phyloP scores from a whole-genome alignment of 2,113 vertebrate genomes.

The Sebastes schlegelii region DNA sequence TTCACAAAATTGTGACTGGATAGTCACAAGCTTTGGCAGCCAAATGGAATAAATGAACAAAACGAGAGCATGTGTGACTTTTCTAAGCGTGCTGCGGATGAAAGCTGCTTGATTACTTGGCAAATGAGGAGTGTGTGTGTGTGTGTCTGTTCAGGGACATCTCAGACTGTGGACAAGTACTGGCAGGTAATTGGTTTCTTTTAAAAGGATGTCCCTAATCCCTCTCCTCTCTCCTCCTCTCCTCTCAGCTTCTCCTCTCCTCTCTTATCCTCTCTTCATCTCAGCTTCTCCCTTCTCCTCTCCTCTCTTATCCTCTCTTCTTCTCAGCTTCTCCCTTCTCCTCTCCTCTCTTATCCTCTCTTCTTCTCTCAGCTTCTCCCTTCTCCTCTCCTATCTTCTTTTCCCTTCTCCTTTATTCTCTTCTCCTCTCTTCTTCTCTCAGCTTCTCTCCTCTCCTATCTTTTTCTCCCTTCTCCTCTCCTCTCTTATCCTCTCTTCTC shows the following conservation, averaged over 20 bases:
- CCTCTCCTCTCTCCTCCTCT: too few relatives aligned
- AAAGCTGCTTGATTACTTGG: conserved; percentile 44
- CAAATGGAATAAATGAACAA: conserved; percentile 22
- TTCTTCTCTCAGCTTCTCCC: too few relatives aligned
- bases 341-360: background rate
- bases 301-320: too few relatives aligned
- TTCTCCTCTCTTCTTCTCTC: background rate
- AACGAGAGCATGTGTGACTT: conserved; percentile 29
- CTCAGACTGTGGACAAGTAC: conserved; percentile 23
- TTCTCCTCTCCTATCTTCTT: too few relatives aligned
- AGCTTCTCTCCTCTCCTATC: too few relatives aligned
- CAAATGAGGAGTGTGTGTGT: conserved; percentile 26
- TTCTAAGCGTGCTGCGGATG: background rate
- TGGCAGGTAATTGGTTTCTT: conserved; percentile 53
- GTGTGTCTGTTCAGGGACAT: background rate
- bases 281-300: too few relatives aligned
- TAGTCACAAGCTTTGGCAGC: conserved; percentile 4
- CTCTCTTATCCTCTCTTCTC: too few relatives aligned
- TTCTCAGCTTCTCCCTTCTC: background rate
- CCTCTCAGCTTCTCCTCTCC: too few relatives aligned
- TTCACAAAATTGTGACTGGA: conserved; percentile 17
- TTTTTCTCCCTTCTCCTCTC: too few relatives aligned
- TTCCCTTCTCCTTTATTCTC: background rate
- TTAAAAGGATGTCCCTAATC: conserved; percentile 23
- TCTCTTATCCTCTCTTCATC: too few relatives aligned